phyloP scores from a whole-genome alignment of 2,797 vertebrate species.

The Malurus splendens region DNA sequence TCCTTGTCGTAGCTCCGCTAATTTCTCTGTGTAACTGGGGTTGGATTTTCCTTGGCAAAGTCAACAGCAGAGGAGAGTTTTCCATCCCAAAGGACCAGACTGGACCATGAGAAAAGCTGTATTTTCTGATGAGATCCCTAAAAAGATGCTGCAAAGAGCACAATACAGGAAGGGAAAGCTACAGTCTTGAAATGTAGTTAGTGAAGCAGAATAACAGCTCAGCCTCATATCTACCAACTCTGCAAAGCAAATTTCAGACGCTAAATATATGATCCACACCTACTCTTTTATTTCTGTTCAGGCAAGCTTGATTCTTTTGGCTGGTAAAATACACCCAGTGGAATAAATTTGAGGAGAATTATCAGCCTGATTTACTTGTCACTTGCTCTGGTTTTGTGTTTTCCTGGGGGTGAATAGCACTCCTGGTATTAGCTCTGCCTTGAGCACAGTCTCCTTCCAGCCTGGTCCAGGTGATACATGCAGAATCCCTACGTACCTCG shows the following conservation, averaged over 20 bases:
- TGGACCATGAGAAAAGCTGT: not conserved
- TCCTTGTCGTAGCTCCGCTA: not conserved
- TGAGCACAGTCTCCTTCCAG: not conserved
- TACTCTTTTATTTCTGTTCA: conserved; percentile 48
- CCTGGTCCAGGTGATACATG: not conserved
- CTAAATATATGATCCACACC: conserved; percentile 33
- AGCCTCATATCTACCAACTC: not conserved
- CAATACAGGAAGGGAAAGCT: not conserved
- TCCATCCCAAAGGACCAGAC: not conserved
- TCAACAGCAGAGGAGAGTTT: not conserved
- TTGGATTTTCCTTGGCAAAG: not conserved
- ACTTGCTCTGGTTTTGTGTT: not conserved
- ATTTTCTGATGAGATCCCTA: not conserved
- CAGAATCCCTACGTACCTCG: not conserved
- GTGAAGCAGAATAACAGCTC: conserved; percentile 21
- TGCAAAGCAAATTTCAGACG: conserved; percentile 40
- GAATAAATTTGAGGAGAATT: conserved; percentile 6
- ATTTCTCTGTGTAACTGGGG: not conserved
- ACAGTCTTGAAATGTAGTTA: not conserved
- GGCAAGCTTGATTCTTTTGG: conserved; percentile 30
- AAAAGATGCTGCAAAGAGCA: not conserved
- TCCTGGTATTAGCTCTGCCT: not conserved
- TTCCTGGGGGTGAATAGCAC: not conserved
- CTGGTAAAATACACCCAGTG: conserved; percentile 9
- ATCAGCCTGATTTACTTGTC: not conserved